A percentile compares a stretch with the other conserved stretches of the same genome.
Evolutionary conservation across 2,113 vertebrate genomes (phyloP).

Genomic region (Caranx melampygus): DNA sequence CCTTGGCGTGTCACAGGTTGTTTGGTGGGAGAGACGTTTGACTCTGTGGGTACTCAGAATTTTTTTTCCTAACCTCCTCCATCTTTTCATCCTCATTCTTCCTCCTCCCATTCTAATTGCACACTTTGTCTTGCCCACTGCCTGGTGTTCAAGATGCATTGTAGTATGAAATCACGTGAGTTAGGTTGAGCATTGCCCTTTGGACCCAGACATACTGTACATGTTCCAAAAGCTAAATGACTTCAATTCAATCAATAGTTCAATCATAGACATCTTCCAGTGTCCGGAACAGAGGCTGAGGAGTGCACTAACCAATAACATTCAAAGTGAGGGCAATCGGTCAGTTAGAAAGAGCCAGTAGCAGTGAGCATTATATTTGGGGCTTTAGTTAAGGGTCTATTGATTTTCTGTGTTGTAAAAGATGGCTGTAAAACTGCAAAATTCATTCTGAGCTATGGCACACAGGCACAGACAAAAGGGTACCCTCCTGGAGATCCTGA

Average conservation of each 20-base stretch:
- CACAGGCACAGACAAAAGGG: slow-evolving; percentile 36
- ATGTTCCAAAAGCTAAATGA: not conserved
- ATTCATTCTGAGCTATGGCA: slow-evolving; percentile 28
- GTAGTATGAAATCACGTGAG: not conserved
- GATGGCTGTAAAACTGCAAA: slow-evolving; percentile 33
- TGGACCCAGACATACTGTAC: not conserved
- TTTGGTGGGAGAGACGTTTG: slow-evolving; percentile 6
- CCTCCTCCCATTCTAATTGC: slow-evolving; percentile 2
- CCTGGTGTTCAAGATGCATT: slow-evolving; percentile 9
- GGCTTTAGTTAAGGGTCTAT: slow-evolving; percentile 44
- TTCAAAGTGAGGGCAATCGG: slow-evolving; percentile 29
- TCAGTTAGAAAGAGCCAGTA: slow-evolving; percentile 52
- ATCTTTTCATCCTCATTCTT: not conserved
- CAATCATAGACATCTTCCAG: not conserved
- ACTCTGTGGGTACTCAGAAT: not conserved
- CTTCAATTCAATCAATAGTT: not conserved
- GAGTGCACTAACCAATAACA: slow-evolving; percentile 30
- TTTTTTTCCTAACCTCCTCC: not conserved
- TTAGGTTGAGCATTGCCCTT: not conserved
- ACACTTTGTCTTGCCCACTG: not conserved
- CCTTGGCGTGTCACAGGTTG: slow-evolving; percentile 18
- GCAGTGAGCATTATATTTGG: slow-evolving; percentile 47
- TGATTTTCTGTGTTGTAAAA: slow-evolving; percentile 53
- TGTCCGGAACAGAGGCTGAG: slow-evolving; percentile 3
- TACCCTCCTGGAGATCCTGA: slow-evolving; percentile 44